Base-by-base conservation (phyloP, 1,140 invertebrate genomes). In the Pseudomyrmex sp. region DNA sequence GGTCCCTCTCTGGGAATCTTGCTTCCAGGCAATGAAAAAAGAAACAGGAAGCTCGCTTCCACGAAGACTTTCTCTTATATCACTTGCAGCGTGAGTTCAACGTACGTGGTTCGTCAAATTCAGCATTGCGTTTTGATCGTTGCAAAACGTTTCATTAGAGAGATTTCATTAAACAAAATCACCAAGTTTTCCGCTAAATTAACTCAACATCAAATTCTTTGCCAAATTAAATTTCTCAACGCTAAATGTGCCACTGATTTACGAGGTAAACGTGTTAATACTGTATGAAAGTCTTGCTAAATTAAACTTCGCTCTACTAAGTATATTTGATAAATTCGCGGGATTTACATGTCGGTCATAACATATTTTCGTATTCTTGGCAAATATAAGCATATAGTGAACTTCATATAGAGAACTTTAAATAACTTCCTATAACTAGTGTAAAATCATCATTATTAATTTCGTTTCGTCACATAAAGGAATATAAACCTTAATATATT, bases 11-110 rank as follows among this genome's bases (percentile, higher is more conserved):
- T 76, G 13, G 44, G 56, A 62, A 46, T 63, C 44, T 59, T 59
- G 54, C 66, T 44, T 70, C 54, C n/a, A 44, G 20, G 48, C 61
- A 26, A 26, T 61, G 44, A 80, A 72, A 72, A 72, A 70, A 50
- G n/a, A 70, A 70, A 15, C 15, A 12, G 5, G n/a, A 80, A 80
- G 44, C 76, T 18, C 46, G 62, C 61, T 7, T 2, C 8, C 18
- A 56, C 20, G 7, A 5, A 59, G 15, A 44, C 23, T 66, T 23
- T 15, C n/a, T 48, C 54, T 20, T 59, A 35, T 80, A 35, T 80
- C 66, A 13, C 54, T 59, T 12, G 35, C 35, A 48, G 7, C 10
- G 7, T 13, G 15, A 23, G 35, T 79, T 69, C 63, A 69, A 79
- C 35, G 63, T 69, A 56, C 62, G 23, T 26, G 15, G 44, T 20